phyloP scores from a whole-genome alignment of 1,140 invertebrate species.

The Lethrus apterus region DNA sequence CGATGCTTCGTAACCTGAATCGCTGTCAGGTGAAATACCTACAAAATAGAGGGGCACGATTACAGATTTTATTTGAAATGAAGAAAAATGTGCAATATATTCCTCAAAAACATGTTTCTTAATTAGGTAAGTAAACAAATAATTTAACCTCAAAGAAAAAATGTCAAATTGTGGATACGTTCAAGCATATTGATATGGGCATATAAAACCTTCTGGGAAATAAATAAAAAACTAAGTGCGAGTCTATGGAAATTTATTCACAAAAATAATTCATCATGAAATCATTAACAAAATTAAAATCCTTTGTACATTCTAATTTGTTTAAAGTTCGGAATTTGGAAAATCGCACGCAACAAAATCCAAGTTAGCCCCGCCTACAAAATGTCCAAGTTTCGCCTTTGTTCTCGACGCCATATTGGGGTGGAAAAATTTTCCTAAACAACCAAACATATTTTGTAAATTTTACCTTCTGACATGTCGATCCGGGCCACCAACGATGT shows the following conservation, averaged over 20 bases:
- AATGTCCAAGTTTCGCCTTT: slow-evolving; percentile 35
- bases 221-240: slow-evolving; percentile 6
- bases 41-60: slow-evolving; percentile 15
- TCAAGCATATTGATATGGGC: background rate
- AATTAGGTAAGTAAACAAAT: slow-evolving; percentile 2
- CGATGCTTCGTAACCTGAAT: slow-evolving; percentile 38
- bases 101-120: background rate
- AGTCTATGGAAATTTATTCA: slow-evolving; percentile 6
- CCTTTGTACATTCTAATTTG: slow-evolving; percentile 2
- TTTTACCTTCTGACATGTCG: slow-evolving; percentile 39
- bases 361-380: slow-evolving; percentile 36
- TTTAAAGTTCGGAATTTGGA: slow-evolving; percentile 4
- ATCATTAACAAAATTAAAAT: slow-evolving; percentile 8
- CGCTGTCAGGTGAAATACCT: slow-evolving; percentile 32
- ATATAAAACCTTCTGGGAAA: background rate
- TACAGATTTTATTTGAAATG: slow-evolving; percentile 1
- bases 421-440: slow-evolving; percentile 36
- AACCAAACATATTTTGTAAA: slow-evolving; percentile 41
- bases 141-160: background rate
- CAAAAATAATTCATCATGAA: background rate
- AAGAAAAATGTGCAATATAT: slow-evolving; percentile 1
- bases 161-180: background rate
- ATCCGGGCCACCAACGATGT: slow-evolving; percentile 26
- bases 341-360: slow-evolving; percentile 5
- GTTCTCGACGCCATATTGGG: slow-evolving; percentile 40